These are phyloP conservation scores for Tipula helvola DNA, from an alignment of 2,888 invertebrate species.

Conservation along the genomic window DNA sequence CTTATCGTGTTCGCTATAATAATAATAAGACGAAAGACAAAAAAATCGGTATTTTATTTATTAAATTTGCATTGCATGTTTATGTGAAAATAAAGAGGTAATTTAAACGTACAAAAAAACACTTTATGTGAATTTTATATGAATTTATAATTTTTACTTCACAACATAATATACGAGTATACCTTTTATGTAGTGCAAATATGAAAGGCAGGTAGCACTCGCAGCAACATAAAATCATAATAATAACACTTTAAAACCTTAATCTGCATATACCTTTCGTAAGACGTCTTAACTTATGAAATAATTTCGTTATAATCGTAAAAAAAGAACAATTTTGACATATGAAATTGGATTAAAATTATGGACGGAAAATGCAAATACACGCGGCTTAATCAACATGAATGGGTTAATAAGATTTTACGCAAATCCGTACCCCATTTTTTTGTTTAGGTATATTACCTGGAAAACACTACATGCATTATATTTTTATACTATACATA, in stretches of 20 bases:
- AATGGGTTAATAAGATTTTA: neutral
- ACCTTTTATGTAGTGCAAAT: neutral
- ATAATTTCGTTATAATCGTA: neutral
- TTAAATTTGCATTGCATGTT: constrained; percentile 5
- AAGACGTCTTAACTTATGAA: neutral
- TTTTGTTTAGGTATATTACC: neutral
- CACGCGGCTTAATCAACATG: neutral
- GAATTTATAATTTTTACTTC: neutral
- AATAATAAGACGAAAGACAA: neutral
- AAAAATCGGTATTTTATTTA: neutral
- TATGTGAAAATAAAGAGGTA: constrained; percentile 4
- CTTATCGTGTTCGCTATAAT: neutral
- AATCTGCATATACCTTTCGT: neutral
- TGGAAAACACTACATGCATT: neutral
- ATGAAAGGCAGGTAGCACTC: neutral
- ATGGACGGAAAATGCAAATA: neutral
- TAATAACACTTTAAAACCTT: neutral
- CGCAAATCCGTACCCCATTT: neutral
- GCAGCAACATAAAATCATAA: neutral
- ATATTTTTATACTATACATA: too few relatives aligned
- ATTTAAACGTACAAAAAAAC: neutral
- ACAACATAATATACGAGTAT: neutral
- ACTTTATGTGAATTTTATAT: neutral
- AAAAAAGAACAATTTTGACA: neutral
- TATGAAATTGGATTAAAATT: neutral